These are phyloP conservation scores for Oncorhynchus kisutch DNA, from an alignment of 2,113 vertebrate species.

Conservation along the genomic window DNA sequence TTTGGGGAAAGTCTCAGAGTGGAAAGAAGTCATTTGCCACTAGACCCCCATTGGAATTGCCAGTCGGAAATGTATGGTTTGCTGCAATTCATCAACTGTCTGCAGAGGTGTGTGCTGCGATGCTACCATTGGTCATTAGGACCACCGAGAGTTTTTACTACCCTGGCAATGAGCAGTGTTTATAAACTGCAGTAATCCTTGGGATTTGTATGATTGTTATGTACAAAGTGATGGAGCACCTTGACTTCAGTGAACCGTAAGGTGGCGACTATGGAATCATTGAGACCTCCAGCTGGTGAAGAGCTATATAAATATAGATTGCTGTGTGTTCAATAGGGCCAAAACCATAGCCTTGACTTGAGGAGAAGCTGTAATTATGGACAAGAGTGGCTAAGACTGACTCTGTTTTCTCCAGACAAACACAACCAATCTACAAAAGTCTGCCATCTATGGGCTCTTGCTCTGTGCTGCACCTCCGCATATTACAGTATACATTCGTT, in stretches of 20 bases:
- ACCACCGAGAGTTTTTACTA: conserved; percentile 55
- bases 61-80: conserved; percentile 60
- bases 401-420: conserved; percentile 56
- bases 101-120: conserved; percentile 47
- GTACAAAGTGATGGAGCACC: conserved; percentile 55
- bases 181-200: conserved; percentile 58
- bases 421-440: conserved; percentile 7
- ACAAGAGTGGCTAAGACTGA: conserved; percentile 42
- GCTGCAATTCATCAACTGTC: conserved; percentile 69
- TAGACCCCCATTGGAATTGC: conserved; percentile 49
- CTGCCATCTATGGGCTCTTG: conserved; percentile 25
- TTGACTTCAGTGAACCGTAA: conserved; percentile 55
- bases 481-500: background rate
- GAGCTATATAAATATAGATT: conserved; percentile 72
- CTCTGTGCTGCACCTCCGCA: background rate
- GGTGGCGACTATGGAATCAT: conserved; percentile 54
- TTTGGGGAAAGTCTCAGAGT: conserved; percentile 40
- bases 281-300: conserved; percentile 59
- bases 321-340: conserved; percentile 51
- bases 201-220: conserved; percentile 56
- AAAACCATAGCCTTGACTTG: conserved; percentile 65
- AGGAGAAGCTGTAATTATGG: conserved; percentile 48
- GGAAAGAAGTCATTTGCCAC: conserved; percentile 45
- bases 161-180: conserved; percentile 36
- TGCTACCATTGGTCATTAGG: conserved; percentile 53